Conservation (phyloP, 2,797 vertebrate species). For the Orestias chungarensis region DNA sequence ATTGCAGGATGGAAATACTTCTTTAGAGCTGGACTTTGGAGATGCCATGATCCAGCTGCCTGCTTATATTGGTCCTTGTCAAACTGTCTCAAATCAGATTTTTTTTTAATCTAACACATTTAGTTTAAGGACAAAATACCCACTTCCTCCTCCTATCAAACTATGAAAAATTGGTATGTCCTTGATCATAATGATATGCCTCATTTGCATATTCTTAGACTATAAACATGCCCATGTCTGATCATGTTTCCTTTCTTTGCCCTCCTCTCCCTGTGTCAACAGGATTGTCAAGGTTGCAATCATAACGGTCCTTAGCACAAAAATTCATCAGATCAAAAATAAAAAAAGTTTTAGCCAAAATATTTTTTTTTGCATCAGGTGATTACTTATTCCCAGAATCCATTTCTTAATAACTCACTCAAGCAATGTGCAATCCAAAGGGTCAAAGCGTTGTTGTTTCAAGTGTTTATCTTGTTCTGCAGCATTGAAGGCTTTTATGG, state of each 20-base stretch:
- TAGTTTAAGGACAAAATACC: neutral
- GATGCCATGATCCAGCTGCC: no score
- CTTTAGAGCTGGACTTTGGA: neutral
- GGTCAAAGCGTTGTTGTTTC: conserved; percentile 7
- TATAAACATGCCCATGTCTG: neutral
- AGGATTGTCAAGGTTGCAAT: neutral
- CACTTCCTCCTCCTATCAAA: no score
- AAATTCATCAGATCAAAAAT: neutral
- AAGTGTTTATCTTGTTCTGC: conserved; percentile 16
- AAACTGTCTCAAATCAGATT: neutral
- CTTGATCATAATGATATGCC: no score
- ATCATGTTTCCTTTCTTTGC: neutral
- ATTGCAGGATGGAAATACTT: no score
- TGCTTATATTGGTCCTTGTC: neutral
- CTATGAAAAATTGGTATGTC: no score
- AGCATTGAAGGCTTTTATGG: conserved; percentile 34
- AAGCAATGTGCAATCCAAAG: conserved; percentile 25
- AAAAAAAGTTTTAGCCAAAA: neutral
- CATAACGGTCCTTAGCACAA: neutral
- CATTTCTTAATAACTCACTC: conserved; percentile 4
- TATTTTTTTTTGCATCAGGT: neutral
- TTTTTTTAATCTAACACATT: neutral
- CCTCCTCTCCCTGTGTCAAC: neutral
- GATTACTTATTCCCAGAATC: conserved; percentile 4
- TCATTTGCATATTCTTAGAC: no score